These are phyloP conservation scores for Syrphus vitripennis DNA, from an alignment of 2,888 invertebrate species.

Conservation along the genomic window DNA sequence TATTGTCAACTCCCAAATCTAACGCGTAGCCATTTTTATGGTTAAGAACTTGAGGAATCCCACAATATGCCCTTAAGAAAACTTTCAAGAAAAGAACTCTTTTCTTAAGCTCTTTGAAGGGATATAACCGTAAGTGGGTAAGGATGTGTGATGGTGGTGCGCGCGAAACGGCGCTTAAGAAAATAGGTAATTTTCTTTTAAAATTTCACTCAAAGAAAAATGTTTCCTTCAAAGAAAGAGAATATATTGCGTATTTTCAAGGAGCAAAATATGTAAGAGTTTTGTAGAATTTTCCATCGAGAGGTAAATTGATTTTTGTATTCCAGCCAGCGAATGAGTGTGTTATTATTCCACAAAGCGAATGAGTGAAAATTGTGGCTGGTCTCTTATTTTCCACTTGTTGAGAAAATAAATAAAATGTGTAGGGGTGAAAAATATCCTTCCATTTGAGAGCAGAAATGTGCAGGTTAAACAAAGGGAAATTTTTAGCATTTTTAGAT, in stretches of 20 bases:
- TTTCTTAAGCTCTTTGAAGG: slow-evolving; percentile 16
- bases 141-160: background rate
- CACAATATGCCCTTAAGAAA: slow-evolving; percentile 38
- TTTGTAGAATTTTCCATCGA: background rate
- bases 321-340: background rate
- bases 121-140: background rate
- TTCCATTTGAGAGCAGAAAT: background rate
- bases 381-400: slow-evolving; percentile 21
- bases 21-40: slow-evolving; percentile 18
- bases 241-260: background rate
- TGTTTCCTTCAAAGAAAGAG: background rate
- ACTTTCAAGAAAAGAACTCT: background rate
- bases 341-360: background rate
- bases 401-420: slow-evolving; percentile 32
- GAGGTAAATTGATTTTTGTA: background rate
- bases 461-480: background rate
- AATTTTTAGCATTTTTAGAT: background rate
- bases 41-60: slow-evolving; percentile 32
- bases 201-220: slow-evolving; percentile 37
- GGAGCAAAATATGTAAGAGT: background rate
- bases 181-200: slow-evolving; percentile 30
- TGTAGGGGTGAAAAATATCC: background rate
- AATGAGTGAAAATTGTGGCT: slow-evolving; percentile 2
- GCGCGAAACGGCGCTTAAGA: background rate
- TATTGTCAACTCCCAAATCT: slow-evolving; percentile 52